These are phyloP conservation scores for Tangara arthus DNA, from an alignment of 2,797 vertebrate genomes.

Conservation along the genomic window DNA sequence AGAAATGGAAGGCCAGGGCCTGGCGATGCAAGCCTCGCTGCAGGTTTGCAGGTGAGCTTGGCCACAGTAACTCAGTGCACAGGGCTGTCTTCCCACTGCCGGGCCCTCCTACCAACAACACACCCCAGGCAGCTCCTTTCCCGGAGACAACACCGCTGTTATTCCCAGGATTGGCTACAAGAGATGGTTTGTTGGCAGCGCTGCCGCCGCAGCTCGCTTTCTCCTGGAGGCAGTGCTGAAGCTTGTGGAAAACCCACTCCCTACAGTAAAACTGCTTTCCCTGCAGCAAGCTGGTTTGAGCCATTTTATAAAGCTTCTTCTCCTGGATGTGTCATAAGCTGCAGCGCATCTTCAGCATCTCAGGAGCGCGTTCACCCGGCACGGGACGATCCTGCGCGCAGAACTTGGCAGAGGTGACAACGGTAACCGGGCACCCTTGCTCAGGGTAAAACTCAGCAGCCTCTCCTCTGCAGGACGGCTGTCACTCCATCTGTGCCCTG, in stretches of 20 bases:
- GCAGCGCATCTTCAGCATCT: conserved; percentile 22
- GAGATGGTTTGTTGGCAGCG: conserved; percentile 74
- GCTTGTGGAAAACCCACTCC: conserved; percentile 99
- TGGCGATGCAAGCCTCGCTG: conserved; percentile 89
- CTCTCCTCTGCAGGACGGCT: neutral
- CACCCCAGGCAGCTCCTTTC: conserved; percentile 87
- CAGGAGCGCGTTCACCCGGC: neutral
- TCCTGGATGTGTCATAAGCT: conserved; percentile 66
- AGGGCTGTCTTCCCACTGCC: conserved; percentile 96
- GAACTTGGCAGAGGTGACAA: neutral
- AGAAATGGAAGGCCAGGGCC: conserved; percentile 93
- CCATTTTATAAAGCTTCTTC: conserved; percentile 81
- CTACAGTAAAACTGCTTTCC: conserved; percentile 98
- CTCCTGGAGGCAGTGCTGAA: conserved; percentile 98
- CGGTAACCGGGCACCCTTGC: neutral
- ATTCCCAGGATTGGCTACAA: conserved; percentile 70
- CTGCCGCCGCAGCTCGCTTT: conserved; percentile 81
- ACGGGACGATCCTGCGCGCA: neutral
- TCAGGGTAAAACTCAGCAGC: neutral
- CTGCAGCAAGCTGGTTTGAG: conserved; percentile 95
- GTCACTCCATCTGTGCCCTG: conserved; percentile 40
- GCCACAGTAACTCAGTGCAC: conserved; percentile 94
- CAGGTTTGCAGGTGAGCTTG: conserved; percentile 82
- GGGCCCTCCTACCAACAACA: conserved; percentile 93
- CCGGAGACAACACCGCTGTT: conserved; percentile 72